Percentiles rank a stretch among this genome's conserved stretches.
phyloP scores from a whole-genome alignment of 2,113 vertebrate species.

The Eleginops maclovinus region DNA sequence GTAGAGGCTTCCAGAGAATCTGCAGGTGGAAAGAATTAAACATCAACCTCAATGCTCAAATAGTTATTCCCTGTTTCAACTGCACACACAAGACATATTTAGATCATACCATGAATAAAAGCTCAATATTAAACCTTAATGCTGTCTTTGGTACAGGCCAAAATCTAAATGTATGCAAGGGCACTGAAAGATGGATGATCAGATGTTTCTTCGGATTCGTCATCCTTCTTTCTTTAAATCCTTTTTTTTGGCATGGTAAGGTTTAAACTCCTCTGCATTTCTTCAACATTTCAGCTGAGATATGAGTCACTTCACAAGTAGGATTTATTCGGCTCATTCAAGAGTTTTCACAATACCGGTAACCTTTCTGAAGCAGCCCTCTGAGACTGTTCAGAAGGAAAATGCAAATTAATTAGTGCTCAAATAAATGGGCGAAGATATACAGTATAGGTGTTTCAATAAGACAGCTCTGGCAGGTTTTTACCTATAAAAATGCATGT shows the following conservation, averaged over 20 bases:
- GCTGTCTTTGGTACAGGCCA: background rate
- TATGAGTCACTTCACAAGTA: no score
- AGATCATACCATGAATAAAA: background rate
- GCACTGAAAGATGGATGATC: background rate
- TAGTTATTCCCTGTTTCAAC: background rate
- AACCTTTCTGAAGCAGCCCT: background rate
- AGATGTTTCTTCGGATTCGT: background rate
- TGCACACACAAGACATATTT: background rate
- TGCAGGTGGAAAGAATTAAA: conserved; percentile 23
- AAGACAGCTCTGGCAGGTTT: no score
- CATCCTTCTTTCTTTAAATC: no score
- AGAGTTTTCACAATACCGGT: background rate
- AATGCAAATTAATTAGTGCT: no score
- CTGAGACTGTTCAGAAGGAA: background rate
- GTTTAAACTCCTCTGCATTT: no score
- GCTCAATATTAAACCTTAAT: background rate
- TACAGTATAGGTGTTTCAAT: no score
- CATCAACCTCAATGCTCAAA: background rate
- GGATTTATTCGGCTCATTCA: no score
- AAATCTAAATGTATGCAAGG: background rate
- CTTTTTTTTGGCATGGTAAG: no score
- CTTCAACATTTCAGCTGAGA: no score
- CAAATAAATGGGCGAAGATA: no score
- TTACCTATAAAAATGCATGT: no score
- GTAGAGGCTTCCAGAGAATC: conserved; percentile 75